Conservation (phyloP, 2,797 vertebrate species). For the Neosalanx taihuensis region DNA sequence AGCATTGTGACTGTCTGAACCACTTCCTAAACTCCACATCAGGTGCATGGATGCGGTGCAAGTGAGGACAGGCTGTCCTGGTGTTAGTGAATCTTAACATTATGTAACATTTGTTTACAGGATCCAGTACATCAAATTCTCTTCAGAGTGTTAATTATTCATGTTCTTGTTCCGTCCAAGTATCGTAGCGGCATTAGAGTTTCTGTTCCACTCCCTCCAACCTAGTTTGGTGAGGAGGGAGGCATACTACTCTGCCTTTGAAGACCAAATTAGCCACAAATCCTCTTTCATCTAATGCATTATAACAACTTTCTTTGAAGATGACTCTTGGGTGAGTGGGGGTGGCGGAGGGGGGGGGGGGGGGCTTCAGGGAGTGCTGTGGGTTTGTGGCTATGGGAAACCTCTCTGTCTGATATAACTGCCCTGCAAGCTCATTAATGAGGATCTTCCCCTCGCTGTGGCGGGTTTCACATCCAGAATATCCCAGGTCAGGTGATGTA, state of each 20-base stretch:
- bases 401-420: neutral
- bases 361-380: conserved; percentile 5
- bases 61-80: too few relatives aligned
- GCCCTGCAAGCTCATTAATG: neutral
- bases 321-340: conserved; percentile 6
- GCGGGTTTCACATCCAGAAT: neutral
- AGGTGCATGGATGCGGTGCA: too few relatives aligned
- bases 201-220: neutral
- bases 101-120: too few relatives aligned
- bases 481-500: neutral
- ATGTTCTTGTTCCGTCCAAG: too few relatives aligned
- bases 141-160: too few relatives aligned
- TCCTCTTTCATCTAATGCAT: conserved; percentile 32
- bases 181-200: too few relatives aligned
- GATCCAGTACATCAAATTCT: too few relatives aligned
- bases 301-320: conserved; percentile 31
- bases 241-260: conserved; percentile 22
- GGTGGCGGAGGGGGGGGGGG: neutral
- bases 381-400: conserved; percentile 7
- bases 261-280: conserved; percentile 31
- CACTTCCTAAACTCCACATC: too few relatives aligned
- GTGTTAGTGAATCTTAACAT: too few relatives aligned
- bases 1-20: too few relatives aligned
- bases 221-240: conserved; percentile 9
- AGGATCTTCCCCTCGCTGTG: neutral